Conservation (phyloP, 1,140 invertebrate species). For the Heterodera carotae region DNA sequence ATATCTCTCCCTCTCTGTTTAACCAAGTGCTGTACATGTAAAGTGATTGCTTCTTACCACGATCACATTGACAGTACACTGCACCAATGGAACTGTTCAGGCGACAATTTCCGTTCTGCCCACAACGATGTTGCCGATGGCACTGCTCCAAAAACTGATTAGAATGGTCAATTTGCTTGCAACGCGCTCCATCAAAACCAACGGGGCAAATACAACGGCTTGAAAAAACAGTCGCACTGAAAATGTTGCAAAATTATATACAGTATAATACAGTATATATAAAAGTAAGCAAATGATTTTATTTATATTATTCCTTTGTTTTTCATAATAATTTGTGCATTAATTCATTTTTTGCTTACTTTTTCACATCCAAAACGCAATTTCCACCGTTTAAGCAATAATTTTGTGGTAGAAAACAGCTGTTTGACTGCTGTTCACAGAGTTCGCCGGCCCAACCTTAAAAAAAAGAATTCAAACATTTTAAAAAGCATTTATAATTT, state of each 20-base stretch:
- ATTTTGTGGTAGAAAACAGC: slow-evolving; percentile 1
- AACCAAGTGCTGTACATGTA: too few species aligned
- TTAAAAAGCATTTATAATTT: neutral
- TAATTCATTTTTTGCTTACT: too few species aligned
- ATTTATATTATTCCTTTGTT: neutral
- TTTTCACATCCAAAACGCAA: slow-evolving; percentile 17
- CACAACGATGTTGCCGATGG: neutral
- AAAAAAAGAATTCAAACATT: neutral
- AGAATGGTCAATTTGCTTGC: slow-evolving; percentile 3
- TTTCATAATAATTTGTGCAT: too few species aligned
- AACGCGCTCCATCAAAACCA: slow-evolving; percentile 18
- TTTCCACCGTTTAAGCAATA: slow-evolving; percentile 24
- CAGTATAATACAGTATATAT: too few species aligned
- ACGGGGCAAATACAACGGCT: slow-evolving; percentile 13
- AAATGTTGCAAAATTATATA: too few species aligned
- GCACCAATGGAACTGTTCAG: neutral
- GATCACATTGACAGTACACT: neutral
- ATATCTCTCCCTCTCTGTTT: too few species aligned
- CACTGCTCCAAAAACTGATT: neutral
- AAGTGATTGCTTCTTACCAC: neutral
- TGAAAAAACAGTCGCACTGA: neutral
- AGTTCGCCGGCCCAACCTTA: neutral
- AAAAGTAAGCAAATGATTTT: too few species aligned
- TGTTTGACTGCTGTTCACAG: neutral
- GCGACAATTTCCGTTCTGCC: neutral